Base-by-base conservation (phyloP, 2,888 invertebrate species). In the Coelinius sp. region DNA sequence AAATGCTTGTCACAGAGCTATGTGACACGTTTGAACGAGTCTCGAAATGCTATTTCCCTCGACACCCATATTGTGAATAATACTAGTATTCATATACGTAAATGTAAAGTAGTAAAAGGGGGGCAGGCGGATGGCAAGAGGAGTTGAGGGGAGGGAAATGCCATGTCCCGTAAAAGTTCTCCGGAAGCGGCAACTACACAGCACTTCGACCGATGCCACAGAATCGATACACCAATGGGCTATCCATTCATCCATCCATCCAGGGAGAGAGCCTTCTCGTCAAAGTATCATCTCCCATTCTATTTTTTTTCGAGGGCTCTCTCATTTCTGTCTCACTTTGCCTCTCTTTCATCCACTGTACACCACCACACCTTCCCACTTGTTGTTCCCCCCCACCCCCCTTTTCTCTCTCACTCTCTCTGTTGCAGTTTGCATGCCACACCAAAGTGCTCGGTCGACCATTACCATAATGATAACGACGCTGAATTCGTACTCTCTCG, bases 281-380 rank as follows among this genome's bases (percentile, higher is more conserved):
- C 76, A 77, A 74, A 76, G 75, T 77, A 76, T 77, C 77, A 76
- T 75, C 76, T 63, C 71, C 75, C 72, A 77, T 77, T 77, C 77
- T 77, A 75, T 76, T 71, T 59, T 71, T 59, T 59, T 59, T 76
- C 77, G 68, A 77, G 77, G 62, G 76, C 71, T 71, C 73, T 70
- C 68, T 59, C 49, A 44, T 67, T 65, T 74, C 64, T 62, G 66
- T 69, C 62, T 72, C 64, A 10, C 56, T 70, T 38, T 67, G 46
- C 56, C 67, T 70, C 41, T 12, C 25, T n/a, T n/a, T n/a, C 68
- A 53, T 68, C 31, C 59, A 17, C 69, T 65, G 67, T 35, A 49
- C 65, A 65, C 22, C 62, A 17, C 35, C 22, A 20, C 31, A 10
- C 20, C 17, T 12, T 64, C 38, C 44, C 35, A 24, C 59, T 52